Conservation (phyloP, 2,797 vertebrate genomes). For the Etheostoma perlongum region DNA sequence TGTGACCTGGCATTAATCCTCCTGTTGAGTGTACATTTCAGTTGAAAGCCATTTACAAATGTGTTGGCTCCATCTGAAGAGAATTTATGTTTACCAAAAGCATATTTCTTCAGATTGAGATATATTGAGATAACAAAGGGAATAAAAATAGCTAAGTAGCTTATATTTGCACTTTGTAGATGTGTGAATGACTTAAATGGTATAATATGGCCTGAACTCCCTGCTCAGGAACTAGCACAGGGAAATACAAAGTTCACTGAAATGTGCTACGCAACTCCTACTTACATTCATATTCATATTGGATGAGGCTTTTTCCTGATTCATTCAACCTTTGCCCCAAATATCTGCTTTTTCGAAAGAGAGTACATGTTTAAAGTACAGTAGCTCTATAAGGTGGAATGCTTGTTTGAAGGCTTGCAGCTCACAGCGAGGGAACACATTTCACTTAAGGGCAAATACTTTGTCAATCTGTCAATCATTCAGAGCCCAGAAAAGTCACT, state of each 20-base stretch:
- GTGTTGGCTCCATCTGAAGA: slow-evolving; percentile 22
- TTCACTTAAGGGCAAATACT: slow-evolving; percentile 36
- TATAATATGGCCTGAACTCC: not conserved
- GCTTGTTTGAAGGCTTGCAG: slow-evolving; percentile 39
- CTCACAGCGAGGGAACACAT: slow-evolving; percentile 17
- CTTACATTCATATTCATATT: slow-evolving; percentile 36
- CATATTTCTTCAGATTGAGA: not conserved
- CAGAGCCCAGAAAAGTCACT: slow-evolving; percentile 27
- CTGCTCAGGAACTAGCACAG: not conserved
- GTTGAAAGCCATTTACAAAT: slow-evolving; percentile 58
- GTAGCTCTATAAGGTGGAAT: slow-evolving; percentile 27
- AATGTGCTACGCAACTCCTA: slow-evolving; percentile 10
- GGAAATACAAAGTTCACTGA: slow-evolving; percentile 32
- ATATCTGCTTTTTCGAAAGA: slow-evolving; percentile 29
- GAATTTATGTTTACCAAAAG: slow-evolving; percentile 9
- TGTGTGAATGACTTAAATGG: slow-evolving; percentile 26
- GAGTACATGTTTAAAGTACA: slow-evolving; percentile 34
- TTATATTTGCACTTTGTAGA: not conserved
- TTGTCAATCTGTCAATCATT: slow-evolving; percentile 40
- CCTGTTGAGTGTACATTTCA: slow-evolving; percentile 37
- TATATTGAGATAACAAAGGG: slow-evolving; percentile 7
- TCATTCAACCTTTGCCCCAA: slow-evolving; percentile 25
- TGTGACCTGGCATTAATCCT: slow-evolving; percentile 58
- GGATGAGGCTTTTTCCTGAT: slow-evolving; percentile 20
- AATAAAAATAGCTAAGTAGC: slow-evolving; percentile 14